Evolutionary conservation across 1,140 invertebrate species (phyloP).

Genomic region (Drosophila arawakana): DNA sequence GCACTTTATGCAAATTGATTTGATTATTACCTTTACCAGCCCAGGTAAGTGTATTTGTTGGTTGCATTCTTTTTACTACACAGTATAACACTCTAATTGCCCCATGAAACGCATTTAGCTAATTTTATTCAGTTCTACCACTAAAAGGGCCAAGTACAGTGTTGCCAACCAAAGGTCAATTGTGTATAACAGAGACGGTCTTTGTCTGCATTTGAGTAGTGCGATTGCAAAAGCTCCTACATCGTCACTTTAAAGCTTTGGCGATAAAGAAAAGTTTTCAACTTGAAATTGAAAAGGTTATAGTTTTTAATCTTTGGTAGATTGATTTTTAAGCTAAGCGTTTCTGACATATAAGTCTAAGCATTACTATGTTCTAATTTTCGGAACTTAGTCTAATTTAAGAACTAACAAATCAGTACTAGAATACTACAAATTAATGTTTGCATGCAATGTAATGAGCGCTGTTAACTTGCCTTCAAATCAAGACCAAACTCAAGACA

Average conservation of each 20-base stretch:
- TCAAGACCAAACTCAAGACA: not conserved
- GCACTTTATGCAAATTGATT: constrained; percentile 72
- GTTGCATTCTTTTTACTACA: constrained; percentile 69
- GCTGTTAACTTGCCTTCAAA: not conserved
- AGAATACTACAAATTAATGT: not conserved
- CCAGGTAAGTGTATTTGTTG: constrained; percentile 29
- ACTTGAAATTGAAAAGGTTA: no score
- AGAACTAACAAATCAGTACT: no score
- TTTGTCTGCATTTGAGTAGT: not conserved
- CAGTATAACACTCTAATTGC: constrained; percentile 18
- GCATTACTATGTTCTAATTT: no score
- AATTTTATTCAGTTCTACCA: constrained; percentile 53
- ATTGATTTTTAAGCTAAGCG: no score
- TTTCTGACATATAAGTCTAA: no score
- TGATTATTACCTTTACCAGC: constrained; percentile 56
- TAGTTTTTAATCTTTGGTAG: no score
- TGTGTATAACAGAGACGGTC: not conserved
- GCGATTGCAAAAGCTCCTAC: constrained; percentile 20
- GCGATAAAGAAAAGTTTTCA: no score
- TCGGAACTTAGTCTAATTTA: no score
- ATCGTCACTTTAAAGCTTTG: not conserved
- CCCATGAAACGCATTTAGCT: constrained; percentile 59
- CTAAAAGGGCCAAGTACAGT: constrained; percentile 17
- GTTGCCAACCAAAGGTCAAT: constrained; percentile 19
- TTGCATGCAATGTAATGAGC: not conserved